Conservation (phyloP, 2,888 invertebrate species). For the Diaphora mendica region DNA sequence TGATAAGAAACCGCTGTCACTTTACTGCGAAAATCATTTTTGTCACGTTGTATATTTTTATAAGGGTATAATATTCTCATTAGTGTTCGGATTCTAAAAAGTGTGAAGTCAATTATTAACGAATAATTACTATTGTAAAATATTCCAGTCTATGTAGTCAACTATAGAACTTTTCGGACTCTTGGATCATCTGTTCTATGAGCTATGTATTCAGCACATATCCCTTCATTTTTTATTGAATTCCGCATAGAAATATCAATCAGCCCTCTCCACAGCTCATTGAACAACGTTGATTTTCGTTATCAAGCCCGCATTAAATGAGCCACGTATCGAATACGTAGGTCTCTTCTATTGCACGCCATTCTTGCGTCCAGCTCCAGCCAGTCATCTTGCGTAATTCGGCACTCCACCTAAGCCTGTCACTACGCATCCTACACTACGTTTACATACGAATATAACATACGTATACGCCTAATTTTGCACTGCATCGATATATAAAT, state of each 20-base stretch:
- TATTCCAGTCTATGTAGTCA: too few relatives aligned
- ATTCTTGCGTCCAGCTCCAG: too few relatives aligned
- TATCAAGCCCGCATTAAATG: neutral
- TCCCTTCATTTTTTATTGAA: neutral
- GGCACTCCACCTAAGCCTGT: too few relatives aligned
- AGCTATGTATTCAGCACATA: neutral
- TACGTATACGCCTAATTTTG: too few relatives aligned
- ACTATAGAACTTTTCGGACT: too few relatives aligned
- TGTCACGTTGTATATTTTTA: neutral
- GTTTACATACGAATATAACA: too few relatives aligned
- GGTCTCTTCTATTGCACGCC: too few relatives aligned
- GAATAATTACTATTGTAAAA: too few relatives aligned
- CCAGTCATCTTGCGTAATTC: too few relatives aligned
- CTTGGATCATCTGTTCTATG: neutral
- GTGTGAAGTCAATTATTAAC: too few relatives aligned
- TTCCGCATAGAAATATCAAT: neutral
- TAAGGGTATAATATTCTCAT: neutral
- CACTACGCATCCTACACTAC: too few relatives aligned
- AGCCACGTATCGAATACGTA: neutral
- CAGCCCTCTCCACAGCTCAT: neutral
- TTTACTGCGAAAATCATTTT: neutral
- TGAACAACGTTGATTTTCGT: neutral
- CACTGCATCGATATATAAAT: too few relatives aligned
- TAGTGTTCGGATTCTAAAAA: neutral
- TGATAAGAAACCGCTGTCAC: slow-evolving; percentile 14